These are phyloP conservation scores for Anaspis maculata DNA, from an alignment of 2,888 invertebrate species.

Conservation along the genomic window DNA sequence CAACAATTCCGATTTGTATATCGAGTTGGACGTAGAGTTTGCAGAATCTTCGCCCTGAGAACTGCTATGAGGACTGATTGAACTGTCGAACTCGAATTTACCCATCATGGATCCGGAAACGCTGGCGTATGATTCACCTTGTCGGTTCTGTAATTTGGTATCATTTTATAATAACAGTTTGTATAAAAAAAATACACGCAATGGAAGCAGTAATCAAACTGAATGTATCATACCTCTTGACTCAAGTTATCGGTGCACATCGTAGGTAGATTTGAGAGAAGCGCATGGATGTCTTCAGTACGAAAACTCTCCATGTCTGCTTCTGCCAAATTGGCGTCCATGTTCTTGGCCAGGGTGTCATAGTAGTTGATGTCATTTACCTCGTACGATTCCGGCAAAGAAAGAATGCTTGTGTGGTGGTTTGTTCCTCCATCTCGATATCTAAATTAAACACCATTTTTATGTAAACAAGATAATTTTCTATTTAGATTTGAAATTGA, in stretches of 20 bases:
- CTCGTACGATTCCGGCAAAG: slow-evolving; percentile 73
- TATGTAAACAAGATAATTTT: not conserved
- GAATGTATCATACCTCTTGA: slow-evolving; percentile 41
- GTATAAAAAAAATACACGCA: too few relatives aligned
- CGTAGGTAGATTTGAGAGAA: slow-evolving; percentile 69
- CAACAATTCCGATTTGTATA: slow-evolving; percentile 84
- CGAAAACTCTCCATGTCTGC: slow-evolving; percentile 93
- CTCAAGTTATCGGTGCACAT: slow-evolving; percentile 49
- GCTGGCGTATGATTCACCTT: slow-evolving; percentile 77
- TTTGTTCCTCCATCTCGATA: slow-evolving; percentile 70
- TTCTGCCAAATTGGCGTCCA: slow-evolving; percentile 89
- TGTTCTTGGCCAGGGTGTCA: slow-evolving; percentile 77
- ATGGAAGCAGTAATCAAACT: too few relatives aligned
- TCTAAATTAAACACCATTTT: slow-evolving; percentile 35
- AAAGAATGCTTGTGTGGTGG: slow-evolving; percentile 73
- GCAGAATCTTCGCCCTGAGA: slow-evolving; percentile 69
- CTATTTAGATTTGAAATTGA: not conserved
- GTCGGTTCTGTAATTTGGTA: slow-evolving; percentile 56
- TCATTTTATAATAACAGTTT: too few relatives aligned
- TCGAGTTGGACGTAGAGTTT: slow-evolving; percentile 75
- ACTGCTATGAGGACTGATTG: slow-evolving; percentile 66
- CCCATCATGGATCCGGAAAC: slow-evolving; percentile 74
- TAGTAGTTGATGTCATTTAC: slow-evolving; percentile 59
- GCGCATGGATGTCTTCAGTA: slow-evolving; percentile 82
- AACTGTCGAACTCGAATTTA: slow-evolving; percentile 70